Conservation (phyloP, 2,888 invertebrate species). For the Thecophora atra region DNA sequence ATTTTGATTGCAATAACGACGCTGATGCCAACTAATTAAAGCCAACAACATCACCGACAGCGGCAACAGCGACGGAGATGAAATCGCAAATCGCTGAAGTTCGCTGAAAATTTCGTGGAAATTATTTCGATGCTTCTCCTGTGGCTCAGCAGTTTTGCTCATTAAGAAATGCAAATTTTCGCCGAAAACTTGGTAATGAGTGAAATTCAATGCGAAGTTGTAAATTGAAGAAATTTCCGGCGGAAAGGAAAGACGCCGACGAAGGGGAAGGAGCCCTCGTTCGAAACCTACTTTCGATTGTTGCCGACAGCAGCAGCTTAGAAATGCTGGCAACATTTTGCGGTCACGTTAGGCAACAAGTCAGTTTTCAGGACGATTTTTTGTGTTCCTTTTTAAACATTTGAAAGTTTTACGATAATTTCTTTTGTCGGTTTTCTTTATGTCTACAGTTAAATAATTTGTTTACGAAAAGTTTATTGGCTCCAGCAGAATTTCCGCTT, state of each 20-base stretch:
- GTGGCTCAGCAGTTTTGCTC: constrained; percentile 7
- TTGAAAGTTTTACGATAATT: not conserved
- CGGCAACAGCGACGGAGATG: not conserved
- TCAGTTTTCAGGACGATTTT: not conserved
- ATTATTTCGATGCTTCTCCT: constrained; percentile 1
- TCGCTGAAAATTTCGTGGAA: not conserved
- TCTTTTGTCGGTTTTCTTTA: not conserved
- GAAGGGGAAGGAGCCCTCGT: not conserved
- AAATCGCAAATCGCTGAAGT: not conserved
- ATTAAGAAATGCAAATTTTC: constrained; percentile 30
- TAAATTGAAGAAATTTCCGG: not conserved
- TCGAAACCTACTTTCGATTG: not conserved
- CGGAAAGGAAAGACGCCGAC: not conserved
- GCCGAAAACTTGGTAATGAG: constrained; percentile 22
- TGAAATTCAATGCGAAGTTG: constrained; percentile 22
- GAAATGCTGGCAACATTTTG: not conserved
- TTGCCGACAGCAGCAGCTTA: not conserved
- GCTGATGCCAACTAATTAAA: constrained; percentile 35
- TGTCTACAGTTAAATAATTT: constrained; percentile 1
- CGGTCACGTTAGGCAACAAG: not conserved
- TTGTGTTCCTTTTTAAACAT: not conserved
- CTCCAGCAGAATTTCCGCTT: constrained; percentile 19
- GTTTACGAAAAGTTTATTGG: constrained; percentile 3
- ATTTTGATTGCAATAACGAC: constrained; percentile 32
- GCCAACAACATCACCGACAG: constrained; percentile 9